Evolutionary conservation across 2,888 invertebrate genomes (phyloP).

Genomic region (Metallyticus violacea): DNA sequence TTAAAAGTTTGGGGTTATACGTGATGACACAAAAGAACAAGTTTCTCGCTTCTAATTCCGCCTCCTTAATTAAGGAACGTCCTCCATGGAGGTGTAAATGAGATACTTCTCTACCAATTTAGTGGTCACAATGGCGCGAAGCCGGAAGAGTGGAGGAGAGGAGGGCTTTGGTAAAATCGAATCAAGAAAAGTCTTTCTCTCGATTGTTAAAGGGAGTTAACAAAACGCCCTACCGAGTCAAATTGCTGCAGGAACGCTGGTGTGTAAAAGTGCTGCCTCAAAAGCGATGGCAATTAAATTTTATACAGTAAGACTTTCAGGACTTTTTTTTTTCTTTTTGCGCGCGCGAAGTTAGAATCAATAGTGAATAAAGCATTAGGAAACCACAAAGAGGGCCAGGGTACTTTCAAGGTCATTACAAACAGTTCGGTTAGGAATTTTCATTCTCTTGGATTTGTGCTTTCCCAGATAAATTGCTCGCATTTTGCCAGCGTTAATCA

Average conservation of each 20-base stretch:
- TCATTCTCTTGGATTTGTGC: too few species aligned
- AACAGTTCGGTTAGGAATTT: too few species aligned
- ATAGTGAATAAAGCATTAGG: too few species aligned
- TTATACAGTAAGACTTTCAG: neutral
- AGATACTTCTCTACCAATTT: neutral
- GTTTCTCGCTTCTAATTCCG: slow-evolving; percentile 8
- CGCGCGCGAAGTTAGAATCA: too few species aligned
- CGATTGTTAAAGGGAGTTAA: slow-evolving; percentile 8
- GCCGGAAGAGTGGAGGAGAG: neutral
- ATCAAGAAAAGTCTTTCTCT: slow-evolving; percentile 4
- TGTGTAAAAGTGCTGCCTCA: neutral
- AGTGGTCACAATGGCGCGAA: neutral
- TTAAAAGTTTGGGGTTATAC: neutral
- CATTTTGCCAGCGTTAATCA: too few species aligned
- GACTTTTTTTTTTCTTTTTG: too few species aligned
- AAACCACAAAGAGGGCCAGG: too few species aligned
- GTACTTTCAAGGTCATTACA: too few species aligned
- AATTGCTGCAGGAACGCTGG: slow-evolving; percentile 11
- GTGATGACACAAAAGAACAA: neutral
- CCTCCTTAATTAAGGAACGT: slow-evolving; percentile 1
- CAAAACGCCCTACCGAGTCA: slow-evolving; percentile 7
- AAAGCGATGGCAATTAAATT: slow-evolving; percentile 10
- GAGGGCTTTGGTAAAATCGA: neutral
- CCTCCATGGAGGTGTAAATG: neutral
- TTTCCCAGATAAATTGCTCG: too few species aligned